These are phyloP conservation scores for Protophormia terraenovae DNA, from an alignment of 2,888 invertebrate species.

Conservation along the genomic window DNA sequence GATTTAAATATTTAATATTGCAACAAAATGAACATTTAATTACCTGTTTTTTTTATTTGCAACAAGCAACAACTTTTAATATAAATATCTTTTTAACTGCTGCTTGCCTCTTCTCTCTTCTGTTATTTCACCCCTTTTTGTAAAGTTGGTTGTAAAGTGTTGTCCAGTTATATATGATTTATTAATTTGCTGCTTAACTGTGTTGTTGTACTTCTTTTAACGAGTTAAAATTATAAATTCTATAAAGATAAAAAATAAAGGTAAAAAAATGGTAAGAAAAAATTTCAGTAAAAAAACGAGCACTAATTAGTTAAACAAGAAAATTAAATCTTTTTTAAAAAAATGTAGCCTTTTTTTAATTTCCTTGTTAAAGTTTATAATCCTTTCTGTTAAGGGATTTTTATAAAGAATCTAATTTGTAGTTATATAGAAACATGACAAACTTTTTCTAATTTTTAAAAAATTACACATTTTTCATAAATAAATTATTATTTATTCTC, in stretches of 20 bases:
- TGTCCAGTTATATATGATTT: slow-evolving; percentile 51
- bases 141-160: background rate
- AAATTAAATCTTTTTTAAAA: background rate
- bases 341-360: background rate
- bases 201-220: slow-evolving; percentile 3
- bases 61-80: slow-evolving; percentile 7
- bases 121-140: background rate
- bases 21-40: slow-evolving; percentile 42
- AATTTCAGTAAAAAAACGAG: background rate
- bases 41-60: slow-evolving; percentile 57
- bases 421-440: too few species aligned
- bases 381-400: background rate
- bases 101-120: background rate
- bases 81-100: background rate
- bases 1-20: slow-evolving; percentile 13
- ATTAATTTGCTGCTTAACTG: slow-evolving; percentile 30
- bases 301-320: background rate
- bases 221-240: slow-evolving; percentile 17
- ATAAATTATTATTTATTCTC: too few species aligned
- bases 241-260: background rate
- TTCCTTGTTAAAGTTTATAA: background rate
- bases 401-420: background rate
- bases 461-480: too few species aligned
- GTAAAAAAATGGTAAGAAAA: background rate
- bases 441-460: too few species aligned